Percentiles rank a stretch among this genome's conserved stretches.
Evolutionary conservation across 2,888 invertebrate genomes (phyloP).

Genomic region (Cantharis rufa): DNA sequence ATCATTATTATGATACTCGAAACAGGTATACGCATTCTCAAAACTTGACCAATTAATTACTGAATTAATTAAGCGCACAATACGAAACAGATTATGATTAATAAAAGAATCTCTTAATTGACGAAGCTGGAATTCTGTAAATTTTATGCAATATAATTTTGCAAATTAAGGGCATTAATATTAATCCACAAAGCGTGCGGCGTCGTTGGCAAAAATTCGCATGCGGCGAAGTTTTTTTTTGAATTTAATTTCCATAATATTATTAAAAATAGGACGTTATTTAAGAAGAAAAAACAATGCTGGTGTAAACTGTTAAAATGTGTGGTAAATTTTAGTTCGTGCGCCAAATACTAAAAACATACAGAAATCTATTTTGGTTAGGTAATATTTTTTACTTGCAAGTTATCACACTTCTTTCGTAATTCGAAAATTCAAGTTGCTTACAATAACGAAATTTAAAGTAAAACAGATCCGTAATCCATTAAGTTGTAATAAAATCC

Average conservation of each 20-base stretch:
- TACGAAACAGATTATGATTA: neutral
- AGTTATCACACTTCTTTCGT: neutral
- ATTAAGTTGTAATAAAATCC: neutral
- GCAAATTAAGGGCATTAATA: neutral
- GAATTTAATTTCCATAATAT: neutral
- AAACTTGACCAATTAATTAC: neutral
- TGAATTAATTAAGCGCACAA: neutral
- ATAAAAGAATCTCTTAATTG: neutral
- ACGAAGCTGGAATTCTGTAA: neutral
- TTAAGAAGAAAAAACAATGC: neutral
- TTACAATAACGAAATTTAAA: neutral
- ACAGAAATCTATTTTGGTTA: neutral
- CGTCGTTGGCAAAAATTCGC: neutral
- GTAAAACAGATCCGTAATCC: neutral
- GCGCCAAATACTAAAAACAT: neutral
- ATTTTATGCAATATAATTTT: neutral
- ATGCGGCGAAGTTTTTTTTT: neutral
- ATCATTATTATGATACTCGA: neutral
- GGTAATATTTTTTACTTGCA: neutral
- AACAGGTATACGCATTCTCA: neutral
- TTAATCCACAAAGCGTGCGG: neutral
- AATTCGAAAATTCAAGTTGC: neutral
- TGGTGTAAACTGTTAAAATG: neutral
- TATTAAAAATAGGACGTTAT: neutral
- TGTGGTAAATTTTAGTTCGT: neutral